Percentiles rank a stretch among this genome's conserved stretches.
These are phyloP conservation scores for Nephrotoma guestfalica DNA, from an alignment of 2,888 invertebrate genomes.

Conservation along the genomic window DNA sequence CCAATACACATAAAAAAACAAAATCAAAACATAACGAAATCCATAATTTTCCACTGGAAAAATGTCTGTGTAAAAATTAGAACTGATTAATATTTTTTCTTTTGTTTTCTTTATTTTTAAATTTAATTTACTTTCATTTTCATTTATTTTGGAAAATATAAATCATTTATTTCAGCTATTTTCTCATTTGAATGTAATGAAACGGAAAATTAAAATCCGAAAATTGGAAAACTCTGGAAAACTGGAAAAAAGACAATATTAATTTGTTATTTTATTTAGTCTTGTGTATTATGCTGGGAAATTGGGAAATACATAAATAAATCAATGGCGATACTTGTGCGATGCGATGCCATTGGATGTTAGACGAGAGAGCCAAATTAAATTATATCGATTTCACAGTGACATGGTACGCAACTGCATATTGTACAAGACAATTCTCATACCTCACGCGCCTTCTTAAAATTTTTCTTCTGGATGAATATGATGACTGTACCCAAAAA, in stretches of 20 bases:
- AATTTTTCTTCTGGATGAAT: neutral
- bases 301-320: neutral
- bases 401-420: neutral
- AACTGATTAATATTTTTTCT: neutral
- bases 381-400: neutral
- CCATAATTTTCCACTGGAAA: neutral
- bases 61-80: neutral
- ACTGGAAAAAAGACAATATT: neutral
- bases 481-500: neutral
- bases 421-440: neutral
- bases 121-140: neutral
- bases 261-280: neutral
- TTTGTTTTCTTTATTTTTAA: neutral
- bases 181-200: neutral
- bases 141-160: neutral
- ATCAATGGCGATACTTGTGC: neutral
- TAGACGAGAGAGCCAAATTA: neutral
- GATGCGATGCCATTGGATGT: neutral
- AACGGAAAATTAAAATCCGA: neutral
- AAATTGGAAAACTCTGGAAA: neutral
- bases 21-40: neutral
- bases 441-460: neutral
- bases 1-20: neutral
- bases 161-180: neutral
- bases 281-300: neutral